Evolutionary conservation across 2,113 vertebrate species (phyloP).

Genomic region (Dinomys branickii): DNA sequence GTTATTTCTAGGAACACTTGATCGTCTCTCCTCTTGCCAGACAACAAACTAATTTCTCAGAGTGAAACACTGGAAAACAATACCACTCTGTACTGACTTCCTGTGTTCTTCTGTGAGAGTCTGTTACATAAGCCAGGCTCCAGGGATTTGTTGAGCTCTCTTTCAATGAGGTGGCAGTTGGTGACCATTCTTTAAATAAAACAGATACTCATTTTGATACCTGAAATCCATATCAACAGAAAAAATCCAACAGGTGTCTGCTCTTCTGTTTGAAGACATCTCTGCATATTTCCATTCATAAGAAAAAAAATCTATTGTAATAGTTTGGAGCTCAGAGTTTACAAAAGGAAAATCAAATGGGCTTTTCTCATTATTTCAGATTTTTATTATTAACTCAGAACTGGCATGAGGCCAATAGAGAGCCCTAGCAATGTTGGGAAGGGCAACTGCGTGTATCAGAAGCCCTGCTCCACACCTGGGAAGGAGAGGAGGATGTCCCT

Average conservation of each 20-base stretch:
- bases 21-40: not conserved
- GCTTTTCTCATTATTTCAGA: not conserved
- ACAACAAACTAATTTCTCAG: slow-evolving; percentile 23
- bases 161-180: not conserved
- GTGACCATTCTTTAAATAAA: slow-evolving; percentile 4
- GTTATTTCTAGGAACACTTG: slow-evolving; percentile 51
- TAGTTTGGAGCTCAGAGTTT: fast-evolving
- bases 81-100: not conserved
- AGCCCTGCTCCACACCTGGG: not conserved
- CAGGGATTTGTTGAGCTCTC: not conserved
- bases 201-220: slow-evolving; percentile 28
- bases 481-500: not conserved
- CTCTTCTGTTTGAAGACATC: slow-evolving; percentile 49
- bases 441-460: not conserved
- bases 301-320: slow-evolving; percentile 42
- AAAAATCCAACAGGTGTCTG: not conserved
- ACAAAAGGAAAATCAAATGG: not conserved
- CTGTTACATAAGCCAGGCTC: not conserved
- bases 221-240: not conserved
- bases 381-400: slow-evolving; percentile 42
- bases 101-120: slow-evolving; percentile 14
- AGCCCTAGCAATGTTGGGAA: not conserved
- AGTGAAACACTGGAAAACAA: not conserved
- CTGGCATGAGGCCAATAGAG: not conserved
- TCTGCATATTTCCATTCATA: not conserved